Conservation (phyloP, 2,113 vertebrate genomes). For the Australoheros scitulus region DNA sequence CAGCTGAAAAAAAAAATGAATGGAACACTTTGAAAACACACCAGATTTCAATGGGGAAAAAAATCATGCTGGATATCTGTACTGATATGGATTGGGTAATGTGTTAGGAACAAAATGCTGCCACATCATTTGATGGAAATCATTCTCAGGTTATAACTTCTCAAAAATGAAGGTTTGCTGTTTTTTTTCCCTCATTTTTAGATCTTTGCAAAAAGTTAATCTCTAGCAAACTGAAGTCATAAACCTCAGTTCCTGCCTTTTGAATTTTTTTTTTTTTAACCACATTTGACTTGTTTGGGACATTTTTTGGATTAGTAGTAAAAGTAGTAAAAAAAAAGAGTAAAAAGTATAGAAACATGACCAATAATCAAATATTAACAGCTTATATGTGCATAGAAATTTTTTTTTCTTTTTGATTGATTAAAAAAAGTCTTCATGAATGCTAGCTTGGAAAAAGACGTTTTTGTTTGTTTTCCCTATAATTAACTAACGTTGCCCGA, state of each 20-base stretch:
- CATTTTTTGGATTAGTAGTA: neutral
- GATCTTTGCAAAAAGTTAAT: neutral
- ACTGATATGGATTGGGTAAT: too few relatives aligned
- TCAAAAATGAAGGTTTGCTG: neutral
- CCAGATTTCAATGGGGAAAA: too few relatives aligned
- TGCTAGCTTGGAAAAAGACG: neutral
- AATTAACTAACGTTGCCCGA: neutral
- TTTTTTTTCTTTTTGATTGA: too few relatives aligned
- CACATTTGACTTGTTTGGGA: neutral
- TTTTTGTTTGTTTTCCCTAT: neutral
- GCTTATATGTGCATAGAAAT: too few relatives aligned
- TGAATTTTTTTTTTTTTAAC: neutral
- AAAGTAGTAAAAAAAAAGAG: too few relatives aligned
- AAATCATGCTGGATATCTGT: too few relatives aligned
- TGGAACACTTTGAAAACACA: too few relatives aligned
- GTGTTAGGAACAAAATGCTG: too few relatives aligned
- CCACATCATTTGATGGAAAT: too few relatives aligned
- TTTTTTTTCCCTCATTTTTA: neutral
- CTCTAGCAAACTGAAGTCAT: too few relatives aligned
- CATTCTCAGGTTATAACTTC: neutral
- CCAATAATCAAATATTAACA: too few relatives aligned
- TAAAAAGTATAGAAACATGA: neutral
- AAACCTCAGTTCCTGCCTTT: neutral
- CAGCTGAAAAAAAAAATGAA: too few relatives aligned
- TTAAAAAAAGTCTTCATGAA: neutral